These are phyloP conservation scores for Alosa sapidissima DNA, from an alignment of 2,797 vertebrate genomes.

Conservation along the genomic window DNA sequence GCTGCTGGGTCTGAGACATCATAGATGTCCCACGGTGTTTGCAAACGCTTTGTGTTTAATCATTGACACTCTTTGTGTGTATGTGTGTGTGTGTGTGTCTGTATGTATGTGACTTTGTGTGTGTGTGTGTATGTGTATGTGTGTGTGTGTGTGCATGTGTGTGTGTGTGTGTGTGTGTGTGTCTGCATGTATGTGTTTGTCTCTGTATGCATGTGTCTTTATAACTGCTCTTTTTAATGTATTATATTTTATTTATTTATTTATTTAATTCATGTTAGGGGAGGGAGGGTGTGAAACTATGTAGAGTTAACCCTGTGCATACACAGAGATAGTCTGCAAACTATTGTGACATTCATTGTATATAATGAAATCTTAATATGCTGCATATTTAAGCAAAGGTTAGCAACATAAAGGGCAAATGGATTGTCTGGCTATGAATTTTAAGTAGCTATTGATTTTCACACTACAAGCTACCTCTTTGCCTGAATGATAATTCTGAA, in stretches of 20 bases:
- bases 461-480: conserved; percentile 86
- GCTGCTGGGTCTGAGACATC: conserved; percentile 67
- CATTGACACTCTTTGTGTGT: conserved; percentile 37
- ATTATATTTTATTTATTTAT: conserved; percentile 40
- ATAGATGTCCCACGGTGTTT: conserved; percentile 67
- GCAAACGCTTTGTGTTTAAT: conserved; percentile 68
- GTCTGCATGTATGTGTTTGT: background rate
- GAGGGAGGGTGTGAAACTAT: conserved; percentile 69
- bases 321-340: conserved; percentile 77
- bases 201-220: background rate
- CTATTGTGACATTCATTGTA: conserved; percentile 84
- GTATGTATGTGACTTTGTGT: too few species aligned
- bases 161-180: background rate
- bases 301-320: conserved; percentile 78
- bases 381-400: conserved; percentile 87
- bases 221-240: background rate
- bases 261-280: conserved; percentile 45
- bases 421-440: conserved; percentile 99
- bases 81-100: too few species aligned
- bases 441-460: conserved; percentile 99
- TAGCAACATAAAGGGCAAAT: conserved; percentile 98
- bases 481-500: conserved; percentile 88
- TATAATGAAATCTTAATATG: conserved; percentile 87
- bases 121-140: too few species aligned
- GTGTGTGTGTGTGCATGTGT: too few species aligned